Base-by-base conservation (phyloP, 1,140 invertebrate genomes). In the Trypoxylus dichotomus region DNA sequence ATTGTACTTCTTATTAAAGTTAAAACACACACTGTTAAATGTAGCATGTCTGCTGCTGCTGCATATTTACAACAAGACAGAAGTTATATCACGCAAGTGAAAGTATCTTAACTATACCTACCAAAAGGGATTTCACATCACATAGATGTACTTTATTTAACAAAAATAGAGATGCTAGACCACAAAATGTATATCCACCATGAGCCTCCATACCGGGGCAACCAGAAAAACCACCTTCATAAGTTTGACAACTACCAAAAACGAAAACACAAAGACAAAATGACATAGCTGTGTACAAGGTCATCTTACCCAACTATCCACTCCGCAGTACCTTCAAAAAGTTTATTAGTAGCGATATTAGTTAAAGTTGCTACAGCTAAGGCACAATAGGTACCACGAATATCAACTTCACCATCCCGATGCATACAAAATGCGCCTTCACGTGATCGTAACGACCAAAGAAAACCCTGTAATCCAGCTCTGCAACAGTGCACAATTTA, bases 131-230 rank as follows among this genome's bases (percentile, higher is more conserved):
- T 84, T 93, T 90, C 47, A 94, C 86, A 88, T 98, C 91, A 87
- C 94, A 96, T 32, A 94, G 88, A 78, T 94, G 86, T n/a, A 93
- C 91, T 85, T 93, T 91, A 79, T 93, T 92, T 7, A 99, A 88
- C 75, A 99, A 86, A 15, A 93, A 91, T 15, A 99, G 88, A 3
- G 95, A 90, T 68, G 98, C 96, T 47, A 99, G 89, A 10, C 94
- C 97, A 91, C 98, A 99, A 88, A 97, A 99, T 7, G 97, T 93
- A 87, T 99, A 99, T 24, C 98, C 98, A 5, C 98, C 98, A 89
- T 99, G 98, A 24, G 98, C 98, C 88, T 99, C 98, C 90, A 97
- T 92, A 13, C 95, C 96, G 21, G 97, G 98, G 83, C 90, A 93
- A 0, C 97, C 97, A 74, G 93, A 94, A 90, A 99, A 99, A 0